Evolutionary conservation across 2,113 vertebrate species (phyloP), one percentile per base, ranked within the genome.

Genomic region (Amphilophus citrinellus): DNA sequence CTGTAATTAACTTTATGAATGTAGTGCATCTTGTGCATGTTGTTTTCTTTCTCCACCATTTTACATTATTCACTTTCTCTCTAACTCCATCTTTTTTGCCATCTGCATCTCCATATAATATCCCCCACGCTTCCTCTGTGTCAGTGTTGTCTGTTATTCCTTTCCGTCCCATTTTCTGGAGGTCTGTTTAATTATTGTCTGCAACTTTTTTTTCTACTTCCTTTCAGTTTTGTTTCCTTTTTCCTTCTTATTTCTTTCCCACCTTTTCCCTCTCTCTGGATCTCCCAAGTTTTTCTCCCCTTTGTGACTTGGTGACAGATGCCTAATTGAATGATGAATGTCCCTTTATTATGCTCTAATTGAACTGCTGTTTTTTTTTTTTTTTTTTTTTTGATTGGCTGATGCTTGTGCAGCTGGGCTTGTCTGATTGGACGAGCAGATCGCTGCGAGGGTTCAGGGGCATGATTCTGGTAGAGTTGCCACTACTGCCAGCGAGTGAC

Each of bases 261-360:
- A 39, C 22, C 65, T 30, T 78, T n/a, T 94, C 96, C 93, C 96
- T 94, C 56, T 83, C 50, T 88, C 61, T 78, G 47, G 93, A 96
- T 96, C 95, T 97, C 96, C 93, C 95, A 96, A 96, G 93, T 96
- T 95, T 66, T 97, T 96, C 94, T 81, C 50, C 94, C 96, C 96
- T 97, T 96, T 97, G 96, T 98, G 96, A 96, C 96, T 94, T 90
- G 92, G 90, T 98, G 98, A 98, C 98, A 99, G 97, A 97, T 98
- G 97, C 97, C 96, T 99, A 99, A 99, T 99, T 99, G 97, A 99
- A 99, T 99, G 98, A 99, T 98, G 97, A 98, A 99, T 99, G 98
- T 98, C 95, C 97, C 96, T 98, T 98, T 97, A 99, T 98, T 98
- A 97, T 95, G 94, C 96, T 96, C 96, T 98, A 98, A 99, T 99